These are phyloP conservation scores for Creontiades dilutus DNA, from an alignment of 2,888 invertebrate species.

Conservation along the genomic window DNA sequence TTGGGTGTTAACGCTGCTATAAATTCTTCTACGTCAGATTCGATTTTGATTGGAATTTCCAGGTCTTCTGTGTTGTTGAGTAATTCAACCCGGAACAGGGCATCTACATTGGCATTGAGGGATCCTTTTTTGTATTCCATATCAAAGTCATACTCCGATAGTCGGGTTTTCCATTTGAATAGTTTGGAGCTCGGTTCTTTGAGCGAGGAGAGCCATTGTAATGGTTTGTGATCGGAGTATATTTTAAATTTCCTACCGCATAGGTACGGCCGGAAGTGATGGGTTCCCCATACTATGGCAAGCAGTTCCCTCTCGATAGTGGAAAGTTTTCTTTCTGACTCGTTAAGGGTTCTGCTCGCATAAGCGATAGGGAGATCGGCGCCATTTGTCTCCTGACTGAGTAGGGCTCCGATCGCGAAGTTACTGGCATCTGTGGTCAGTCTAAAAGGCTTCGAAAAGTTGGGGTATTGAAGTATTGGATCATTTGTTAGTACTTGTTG, in stretches of 20 bases:
- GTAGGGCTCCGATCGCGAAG: too few relatives aligned
- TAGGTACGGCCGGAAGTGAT: constrained; percentile 6
- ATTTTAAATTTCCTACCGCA: background rate
- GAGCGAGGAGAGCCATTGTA: constrained; percentile 77
- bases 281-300: too few relatives aligned
- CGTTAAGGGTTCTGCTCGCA: too few relatives aligned
- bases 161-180: constrained; percentile 75
- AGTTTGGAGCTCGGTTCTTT: constrained; percentile 77
- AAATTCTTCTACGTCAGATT: background rate
- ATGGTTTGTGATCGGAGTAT: constrained; percentile 14
- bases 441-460: too few relatives aligned
- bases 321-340: too few relatives aligned
- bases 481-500: too few relatives aligned
- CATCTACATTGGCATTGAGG: background rate
- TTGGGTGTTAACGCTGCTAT: too few relatives aligned
- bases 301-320: constrained; percentile 9
- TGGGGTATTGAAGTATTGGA: too few relatives aligned
- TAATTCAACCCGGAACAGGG: background rate
- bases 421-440: too few relatives aligned
- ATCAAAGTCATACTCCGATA: constrained; percentile 4
- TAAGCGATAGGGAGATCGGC: too few relatives aligned
- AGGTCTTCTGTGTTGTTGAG: background rate
- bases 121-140: background rate
- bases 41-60: background rate
- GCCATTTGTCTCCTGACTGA: too few relatives aligned